These are phyloP conservation scores for Drosophila kohkoa DNA, from an alignment of 1,140 invertebrate species.

Conservation along the genomic window DNA sequence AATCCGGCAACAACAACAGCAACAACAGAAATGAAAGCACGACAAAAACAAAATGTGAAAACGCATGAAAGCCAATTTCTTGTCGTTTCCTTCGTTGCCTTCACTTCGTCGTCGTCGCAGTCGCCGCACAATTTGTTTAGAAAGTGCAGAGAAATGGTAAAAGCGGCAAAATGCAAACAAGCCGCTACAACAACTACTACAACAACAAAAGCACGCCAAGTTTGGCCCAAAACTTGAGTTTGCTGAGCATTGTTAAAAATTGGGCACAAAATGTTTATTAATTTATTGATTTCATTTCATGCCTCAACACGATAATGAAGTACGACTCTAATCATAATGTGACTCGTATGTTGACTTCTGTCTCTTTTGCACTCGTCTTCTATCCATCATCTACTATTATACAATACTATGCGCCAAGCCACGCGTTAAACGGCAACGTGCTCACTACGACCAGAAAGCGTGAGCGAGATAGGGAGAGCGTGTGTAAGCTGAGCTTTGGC, in stretches of 20 bases:
- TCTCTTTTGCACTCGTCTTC: conserved; percentile 4
- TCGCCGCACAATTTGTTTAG: conserved; percentile 81
- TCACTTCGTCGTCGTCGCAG: conserved; percentile 50
- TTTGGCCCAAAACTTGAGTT: conserved; percentile 61
- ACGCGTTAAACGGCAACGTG: conserved; percentile 74
- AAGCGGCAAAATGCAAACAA: conserved; percentile 84
- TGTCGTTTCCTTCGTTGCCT: conserved; percentile 42
- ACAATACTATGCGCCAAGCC: conserved; percentile 63
- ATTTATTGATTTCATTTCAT: conserved; percentile 75
- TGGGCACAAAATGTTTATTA: conserved; percentile 74
- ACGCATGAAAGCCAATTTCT: conserved; percentile 81
- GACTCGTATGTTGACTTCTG: background rate
- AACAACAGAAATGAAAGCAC: conserved; percentile 74
- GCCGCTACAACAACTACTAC: conserved; percentile 34
- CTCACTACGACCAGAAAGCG: conserved; percentile 33
- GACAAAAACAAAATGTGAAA: conserved; percentile 84
- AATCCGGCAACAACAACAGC: conserved; percentile 54
- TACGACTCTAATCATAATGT: conserved; percentile 26
- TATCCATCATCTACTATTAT: conserved; percentile 51
- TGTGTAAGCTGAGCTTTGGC: conserved; percentile 44
- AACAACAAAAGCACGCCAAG: conserved; percentile 25
- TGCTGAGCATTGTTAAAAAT: conserved; percentile 47
- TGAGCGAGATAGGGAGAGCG: conserved; percentile 27
- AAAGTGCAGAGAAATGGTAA: conserved; percentile 84
- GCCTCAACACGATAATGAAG: conserved; percentile 37